Evolutionary conservation across 2,888 invertebrate species (phyloP), one percentile per base, ranked within the genome.

Genomic region (Plemyria rubiginata): DNA sequence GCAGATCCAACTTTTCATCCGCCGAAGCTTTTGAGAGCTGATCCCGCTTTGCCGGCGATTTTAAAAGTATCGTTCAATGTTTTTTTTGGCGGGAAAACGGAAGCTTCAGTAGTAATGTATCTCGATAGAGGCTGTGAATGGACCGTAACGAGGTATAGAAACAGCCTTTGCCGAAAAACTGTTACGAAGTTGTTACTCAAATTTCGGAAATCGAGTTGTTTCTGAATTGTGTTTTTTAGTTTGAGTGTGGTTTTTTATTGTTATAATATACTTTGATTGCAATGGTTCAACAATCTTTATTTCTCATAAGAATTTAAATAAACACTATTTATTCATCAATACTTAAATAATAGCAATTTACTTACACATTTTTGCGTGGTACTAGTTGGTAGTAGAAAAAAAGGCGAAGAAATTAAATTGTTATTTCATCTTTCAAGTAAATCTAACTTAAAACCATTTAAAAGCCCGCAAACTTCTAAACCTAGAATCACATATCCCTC

Each of bases 31-130:
- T 53, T 32, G 56, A 53, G 38, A 53, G 38, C 55, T 65, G 65
- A 68, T 69, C 71, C 65, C 58, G 67, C 61, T 63, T 65, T 56
- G 57, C 55, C 56, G 62, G 51, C 60, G 58, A 62, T 64, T 70
- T 62, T 52, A 36, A n/a, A 52, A 61, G 62, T 57, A 66, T 48
- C 16, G 49, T 48, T 58, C 48, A 45, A 40, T 60, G 41, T 50
- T 68, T 64, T 22, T n/a, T 70, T 71, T 65, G 59, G 32, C 12
- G 48, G 36, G 15, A 53, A 60, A 57, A 62, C 48, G 53, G 54
- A 56, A 49, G 63, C 60, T 61, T 50, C 41, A 43, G 13, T 28
- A 46, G 49, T 66, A 65, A 65, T 70, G 54, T 67, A 65, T 67
- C 62, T 65, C 43, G 57, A 55, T 54, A 46, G 59, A 48, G 32